phyloP scores from a whole-genome alignment of 2,888 invertebrate species.

The Argyresthia goedartella region DNA sequence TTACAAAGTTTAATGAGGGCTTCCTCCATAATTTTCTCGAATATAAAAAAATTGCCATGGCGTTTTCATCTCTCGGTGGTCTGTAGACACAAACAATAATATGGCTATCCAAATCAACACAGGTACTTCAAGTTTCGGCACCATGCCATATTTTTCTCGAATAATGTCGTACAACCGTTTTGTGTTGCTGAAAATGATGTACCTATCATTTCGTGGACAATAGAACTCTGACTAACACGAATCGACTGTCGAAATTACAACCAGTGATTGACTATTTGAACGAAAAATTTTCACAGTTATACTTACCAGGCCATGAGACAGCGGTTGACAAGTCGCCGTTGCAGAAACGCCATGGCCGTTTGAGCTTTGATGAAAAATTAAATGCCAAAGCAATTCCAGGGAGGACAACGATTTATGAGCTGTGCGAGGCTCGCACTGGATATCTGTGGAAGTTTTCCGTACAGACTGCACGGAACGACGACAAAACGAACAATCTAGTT shows the following conservation, averaged over 20 bases:
- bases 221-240: constrained; percentile 3
- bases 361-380: no score
- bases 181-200: constrained; percentile 13
- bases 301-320: constrained; percentile 16
- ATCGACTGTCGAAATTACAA: constrained; percentile 15
- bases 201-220: constrained; percentile 16
- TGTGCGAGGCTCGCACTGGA: no score
- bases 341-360: background rate
- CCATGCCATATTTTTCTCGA: constrained; percentile 8
- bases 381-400: no score
- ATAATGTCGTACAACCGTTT: constrained; percentile 19
- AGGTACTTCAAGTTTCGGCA: constrained; percentile 12
- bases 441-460: no score
- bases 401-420: no score
- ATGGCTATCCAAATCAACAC: no score
- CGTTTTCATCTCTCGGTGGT: no score
- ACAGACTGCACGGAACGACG: background rate
- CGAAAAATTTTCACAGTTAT: constrained; percentile 15
- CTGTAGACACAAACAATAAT: no score
- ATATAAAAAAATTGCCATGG: no score
- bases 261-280: constrained; percentile 16
- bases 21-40: no score
- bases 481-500: background rate
- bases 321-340: constrained; percentile 12
- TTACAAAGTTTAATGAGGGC: no score